Evolutionary conservation across 2,113 vertebrate species (phyloP).

Genomic region (Leucopternis melanops): DNA sequence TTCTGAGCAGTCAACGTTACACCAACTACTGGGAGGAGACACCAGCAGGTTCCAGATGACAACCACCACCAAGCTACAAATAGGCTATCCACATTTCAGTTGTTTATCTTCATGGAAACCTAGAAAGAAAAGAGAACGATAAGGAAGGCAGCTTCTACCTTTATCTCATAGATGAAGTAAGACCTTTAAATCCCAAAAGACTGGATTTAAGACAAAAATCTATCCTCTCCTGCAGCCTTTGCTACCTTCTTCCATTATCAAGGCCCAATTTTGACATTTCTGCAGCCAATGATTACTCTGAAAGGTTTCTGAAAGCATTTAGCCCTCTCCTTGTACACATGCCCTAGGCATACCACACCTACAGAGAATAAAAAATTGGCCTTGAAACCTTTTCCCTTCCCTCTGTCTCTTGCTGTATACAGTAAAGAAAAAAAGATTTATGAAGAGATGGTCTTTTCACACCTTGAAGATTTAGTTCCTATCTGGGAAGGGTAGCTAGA

Average conservation of each 20-base stretch:
- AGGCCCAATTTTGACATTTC: background rate
- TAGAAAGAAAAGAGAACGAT: constrained; percentile 32
- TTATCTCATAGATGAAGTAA: background rate
- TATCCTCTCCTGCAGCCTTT: background rate
- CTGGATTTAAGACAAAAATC: background rate
- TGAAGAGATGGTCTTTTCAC: background rate
- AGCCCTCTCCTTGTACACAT: background rate
- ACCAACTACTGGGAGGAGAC: constrained; percentile 17
- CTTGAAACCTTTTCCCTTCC: background rate
- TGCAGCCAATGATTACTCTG: background rate
- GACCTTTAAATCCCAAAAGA: background rate
- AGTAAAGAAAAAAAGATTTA: background rate
- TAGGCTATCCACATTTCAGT: constrained; percentile 70
- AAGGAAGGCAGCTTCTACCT: background rate
- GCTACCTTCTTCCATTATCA: background rate
- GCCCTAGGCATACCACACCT: background rate
- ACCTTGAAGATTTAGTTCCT: background rate
- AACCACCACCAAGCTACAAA: constrained; percentile 66
- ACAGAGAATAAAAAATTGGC: background rate
- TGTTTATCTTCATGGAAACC: constrained; percentile 74
- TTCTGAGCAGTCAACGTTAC: constrained; percentile 56
- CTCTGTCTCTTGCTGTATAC: background rate
- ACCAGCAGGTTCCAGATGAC: constrained; percentile 63
- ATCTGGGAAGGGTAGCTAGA: background rate
- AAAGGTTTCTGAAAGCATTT: background rate